phyloP scores from a whole-genome alignment of 2,113 vertebrate genomes.

The Myodes glareolus region DNA sequence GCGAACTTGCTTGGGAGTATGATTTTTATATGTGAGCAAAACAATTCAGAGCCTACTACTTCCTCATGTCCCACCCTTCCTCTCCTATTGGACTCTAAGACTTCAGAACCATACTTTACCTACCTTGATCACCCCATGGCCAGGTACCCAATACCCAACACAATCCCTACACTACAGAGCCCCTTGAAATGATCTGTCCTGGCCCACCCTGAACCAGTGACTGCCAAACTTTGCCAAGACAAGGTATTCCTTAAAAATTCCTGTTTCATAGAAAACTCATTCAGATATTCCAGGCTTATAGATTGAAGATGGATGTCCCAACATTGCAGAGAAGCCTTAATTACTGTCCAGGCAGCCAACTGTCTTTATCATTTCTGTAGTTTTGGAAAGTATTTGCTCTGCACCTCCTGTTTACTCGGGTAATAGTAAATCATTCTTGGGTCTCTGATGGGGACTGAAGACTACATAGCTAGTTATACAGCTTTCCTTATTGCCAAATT shows the following conservation, averaged over 20 bases:
- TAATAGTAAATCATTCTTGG: neutral
- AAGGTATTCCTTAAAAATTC: neutral
- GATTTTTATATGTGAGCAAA: neutral
- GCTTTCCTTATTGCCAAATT: neutral
- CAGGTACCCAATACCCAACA: neutral
- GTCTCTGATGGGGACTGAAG: neutral
- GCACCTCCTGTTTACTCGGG: neutral
- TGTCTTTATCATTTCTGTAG: neutral
- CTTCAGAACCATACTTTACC: neutral
- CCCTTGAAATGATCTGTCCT: neutral
- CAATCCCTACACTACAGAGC: neutral
- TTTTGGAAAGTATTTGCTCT: neutral
- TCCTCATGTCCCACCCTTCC: too few relatives aligned
- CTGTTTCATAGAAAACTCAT: neutral
- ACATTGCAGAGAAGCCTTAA: neutral
- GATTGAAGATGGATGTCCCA: neutral
- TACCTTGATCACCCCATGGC: neutral
- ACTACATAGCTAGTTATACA: neutral
- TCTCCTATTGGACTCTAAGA: neutral
- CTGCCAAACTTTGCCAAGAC: neutral
- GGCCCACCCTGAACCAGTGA: neutral
- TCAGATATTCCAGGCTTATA: neutral
- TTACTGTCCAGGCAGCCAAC: neutral
- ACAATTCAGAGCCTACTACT: neutral
- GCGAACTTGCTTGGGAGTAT: neutral